Base-by-base conservation (phyloP, 1,140 invertebrate genomes). In the Pseudomyrmex gracilis region DNA sequence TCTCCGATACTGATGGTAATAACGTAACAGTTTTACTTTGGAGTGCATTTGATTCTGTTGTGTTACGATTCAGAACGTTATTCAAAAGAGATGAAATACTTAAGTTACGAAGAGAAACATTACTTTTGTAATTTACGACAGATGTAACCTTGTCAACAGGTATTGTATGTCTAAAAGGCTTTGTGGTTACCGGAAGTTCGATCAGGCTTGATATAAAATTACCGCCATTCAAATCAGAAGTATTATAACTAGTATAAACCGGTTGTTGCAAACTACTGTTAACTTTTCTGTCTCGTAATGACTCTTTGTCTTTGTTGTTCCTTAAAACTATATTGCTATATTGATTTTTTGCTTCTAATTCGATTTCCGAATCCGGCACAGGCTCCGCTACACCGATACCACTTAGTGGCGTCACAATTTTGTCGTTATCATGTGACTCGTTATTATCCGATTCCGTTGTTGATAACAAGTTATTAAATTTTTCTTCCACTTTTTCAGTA, bases 171-270 rank as follows among this genome's bases (percentile, higher is more conserved):
- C 95, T 91, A 55, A 94, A 94, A 0, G 94, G 93, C 68, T 93
- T 94, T 1, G 92, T 63, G 5, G 93, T 93, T 0, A 91, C 93
- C 0, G 91, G 89, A 61, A 92, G 90, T 20, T 92, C 90, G 5
- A 94, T 92, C 9, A 94, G 68, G 70, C 91, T 91, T 0, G 93
- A 90, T 47, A 89, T 93, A 0, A 90, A 82, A 1, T 22, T 89
- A 1, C 90, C 93, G 0, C 91, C 94, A 49, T 90, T 94, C 88
- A 96, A 94, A 74, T 96, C 95, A 2, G 96, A 95, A 71, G 96
- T 95, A 43, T 95, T 96, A 90, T 96, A 97, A 87, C 96, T 96
- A 7, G 96, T 96, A 76, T 97, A 97, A 67, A 96, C 90, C 13
- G 96, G 95, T 85, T 94, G 68, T 12, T 78, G 86, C 7, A 49